phyloP scores from a whole-genome alignment of 1,140 invertebrate genomes.

The Lamellibrachia luymesi region DNA sequence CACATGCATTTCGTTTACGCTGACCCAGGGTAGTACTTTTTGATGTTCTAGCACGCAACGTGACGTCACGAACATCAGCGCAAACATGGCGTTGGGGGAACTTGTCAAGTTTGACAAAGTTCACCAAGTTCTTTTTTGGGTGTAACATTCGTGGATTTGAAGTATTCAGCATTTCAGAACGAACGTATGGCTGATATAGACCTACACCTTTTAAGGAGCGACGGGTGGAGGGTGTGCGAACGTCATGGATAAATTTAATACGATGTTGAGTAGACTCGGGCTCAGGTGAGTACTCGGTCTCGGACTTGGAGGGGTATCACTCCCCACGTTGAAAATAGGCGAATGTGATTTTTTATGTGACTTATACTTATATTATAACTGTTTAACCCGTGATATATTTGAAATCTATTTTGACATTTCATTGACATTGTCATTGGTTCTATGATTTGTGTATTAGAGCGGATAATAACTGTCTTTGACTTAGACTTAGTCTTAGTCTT shows the following conservation, averaged over 20 bases:
- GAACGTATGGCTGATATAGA: neutral
- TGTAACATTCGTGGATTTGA: neutral
- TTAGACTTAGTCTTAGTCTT: too few species aligned
- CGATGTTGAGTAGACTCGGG: neutral
- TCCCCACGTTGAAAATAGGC: neutral
- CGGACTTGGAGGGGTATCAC: neutral
- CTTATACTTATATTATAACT: too few species aligned
- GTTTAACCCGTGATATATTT: too few species aligned
- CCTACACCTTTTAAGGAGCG: neutral
- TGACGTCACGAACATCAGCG: neutral
- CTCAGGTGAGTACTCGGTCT: conserved; percentile 3
- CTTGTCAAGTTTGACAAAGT: neutral
- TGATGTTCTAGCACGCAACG: neutral
- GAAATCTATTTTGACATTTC: too few species aligned
- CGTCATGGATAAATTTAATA: conserved; percentile 1
- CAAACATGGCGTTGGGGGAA: neutral
- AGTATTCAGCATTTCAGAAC: neutral
- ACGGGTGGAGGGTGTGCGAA: neutral
- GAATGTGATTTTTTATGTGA: too few species aligned
- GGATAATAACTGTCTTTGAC: too few species aligned
- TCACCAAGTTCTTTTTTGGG: neutral
- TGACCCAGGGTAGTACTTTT: neutral
- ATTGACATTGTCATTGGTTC: too few species aligned
- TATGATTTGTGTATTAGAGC: too few species aligned
- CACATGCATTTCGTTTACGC: neutral